Conservation (phyloP, 2,888 invertebrate species). For the Noctua janthe region DNA sequence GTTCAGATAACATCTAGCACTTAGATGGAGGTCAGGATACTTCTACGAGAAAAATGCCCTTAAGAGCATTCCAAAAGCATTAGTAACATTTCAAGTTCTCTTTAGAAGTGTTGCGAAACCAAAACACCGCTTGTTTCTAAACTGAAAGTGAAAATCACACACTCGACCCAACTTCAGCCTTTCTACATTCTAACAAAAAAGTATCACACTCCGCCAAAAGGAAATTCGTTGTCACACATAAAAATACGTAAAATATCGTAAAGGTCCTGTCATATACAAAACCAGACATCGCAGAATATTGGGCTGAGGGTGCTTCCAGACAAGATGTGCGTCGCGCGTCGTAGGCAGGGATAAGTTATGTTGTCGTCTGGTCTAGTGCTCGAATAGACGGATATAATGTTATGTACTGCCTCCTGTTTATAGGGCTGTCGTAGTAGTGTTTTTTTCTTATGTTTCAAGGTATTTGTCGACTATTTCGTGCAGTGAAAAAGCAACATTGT, state of each 20-base stretch:
- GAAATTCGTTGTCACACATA: constrained; percentile 43
- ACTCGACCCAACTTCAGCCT: background rate
- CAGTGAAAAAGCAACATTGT: background rate
- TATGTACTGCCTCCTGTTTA: constrained; percentile 8
- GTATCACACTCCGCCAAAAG: constrained; percentile 2
- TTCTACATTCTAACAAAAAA: constrained; percentile 4
- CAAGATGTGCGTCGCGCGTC: constrained; percentile 28
- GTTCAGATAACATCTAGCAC: background rate
- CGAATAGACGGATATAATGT: constrained; percentile 15
- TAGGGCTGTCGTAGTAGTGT: background rate
- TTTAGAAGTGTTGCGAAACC: background rate
- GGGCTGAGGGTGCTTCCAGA: constrained; percentile 39
- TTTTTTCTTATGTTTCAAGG: background rate
- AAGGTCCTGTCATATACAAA: constrained; percentile 47
- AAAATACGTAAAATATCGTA: constrained; percentile 53
- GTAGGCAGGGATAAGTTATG: constrained; percentile 32
- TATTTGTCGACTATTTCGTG: background rate
- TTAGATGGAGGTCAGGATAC: no score
- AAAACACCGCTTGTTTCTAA: background rate
- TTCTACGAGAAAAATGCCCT: background rate
- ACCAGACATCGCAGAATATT: constrained; percentile 31
- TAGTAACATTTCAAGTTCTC: background rate
- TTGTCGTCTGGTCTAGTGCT: constrained; percentile 22
- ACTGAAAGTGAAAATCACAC: background rate
- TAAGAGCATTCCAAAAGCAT: background rate